Conservation (phyloP, 2,888 invertebrate genomes). For the Electrophaes corylata region DNA sequence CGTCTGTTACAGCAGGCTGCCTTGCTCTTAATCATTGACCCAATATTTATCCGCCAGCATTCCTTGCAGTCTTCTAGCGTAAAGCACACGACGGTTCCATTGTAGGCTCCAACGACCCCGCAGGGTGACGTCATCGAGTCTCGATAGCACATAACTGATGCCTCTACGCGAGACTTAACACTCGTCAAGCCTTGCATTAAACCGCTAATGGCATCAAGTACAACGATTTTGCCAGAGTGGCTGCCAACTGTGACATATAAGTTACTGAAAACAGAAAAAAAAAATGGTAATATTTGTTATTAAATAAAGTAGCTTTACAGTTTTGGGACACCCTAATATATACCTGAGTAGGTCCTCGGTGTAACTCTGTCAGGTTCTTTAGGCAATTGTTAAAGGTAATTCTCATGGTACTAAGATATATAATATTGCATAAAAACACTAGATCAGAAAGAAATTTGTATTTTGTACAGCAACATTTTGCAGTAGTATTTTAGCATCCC, state of each 20-base stretch:
- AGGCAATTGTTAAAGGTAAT: no score
- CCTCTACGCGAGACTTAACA: slow-evolving; percentile 90
- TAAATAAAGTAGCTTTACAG: no score
- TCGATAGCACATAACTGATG: slow-evolving; percentile 79
- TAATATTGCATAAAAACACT: no score
- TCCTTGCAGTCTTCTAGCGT: slow-evolving; percentile 78
- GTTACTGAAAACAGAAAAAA: slow-evolving; percentile 57
- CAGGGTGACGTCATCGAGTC: slow-evolving; percentile 46
- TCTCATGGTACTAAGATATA: no score
- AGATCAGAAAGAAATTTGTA: no score
- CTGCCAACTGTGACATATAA: slow-evolving; percentile 70
- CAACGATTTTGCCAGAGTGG: slow-evolving; percentile 89
- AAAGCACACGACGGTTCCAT: slow-evolving; percentile 89
- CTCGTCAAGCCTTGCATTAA: slow-evolving; percentile 69
- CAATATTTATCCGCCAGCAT: slow-evolving; percentile 86
- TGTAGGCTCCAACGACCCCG: slow-evolving; percentile 90
- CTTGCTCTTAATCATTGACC: slow-evolving; percentile 87
- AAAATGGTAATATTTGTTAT: neutral
- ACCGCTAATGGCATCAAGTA: slow-evolving; percentile 84
- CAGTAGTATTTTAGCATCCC: no score
- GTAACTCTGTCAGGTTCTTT: no score
- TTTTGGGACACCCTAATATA: no score
- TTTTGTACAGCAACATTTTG: no score
- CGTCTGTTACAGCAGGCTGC: slow-evolving; percentile 60
- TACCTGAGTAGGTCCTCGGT: no score